phyloP scores from a whole-genome alignment of 2,113 vertebrate species.

The Capreolus pygargus region DNA sequence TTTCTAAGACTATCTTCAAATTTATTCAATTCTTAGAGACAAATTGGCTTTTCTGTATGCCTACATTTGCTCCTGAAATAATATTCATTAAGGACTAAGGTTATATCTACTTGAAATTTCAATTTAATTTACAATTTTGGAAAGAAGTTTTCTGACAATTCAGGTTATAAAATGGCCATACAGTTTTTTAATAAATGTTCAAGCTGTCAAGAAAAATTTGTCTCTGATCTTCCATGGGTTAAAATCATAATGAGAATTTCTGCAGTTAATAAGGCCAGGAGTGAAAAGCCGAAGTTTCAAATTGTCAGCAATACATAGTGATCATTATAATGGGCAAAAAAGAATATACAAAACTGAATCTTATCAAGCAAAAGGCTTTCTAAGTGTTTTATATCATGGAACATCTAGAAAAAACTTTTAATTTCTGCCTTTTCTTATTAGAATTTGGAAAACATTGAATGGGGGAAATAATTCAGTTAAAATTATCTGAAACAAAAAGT shows the following conservation, averaged over 20 bases:
- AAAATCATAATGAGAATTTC: conserved; percentile 17
- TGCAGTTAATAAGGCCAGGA: neutral
- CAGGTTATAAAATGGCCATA: neutral
- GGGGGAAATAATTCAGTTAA: neutral
- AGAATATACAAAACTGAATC: neutral
- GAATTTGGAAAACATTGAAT: neutral
- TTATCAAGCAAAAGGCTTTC: neutral
- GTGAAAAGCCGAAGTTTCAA: neutral
- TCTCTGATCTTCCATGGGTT: neutral
- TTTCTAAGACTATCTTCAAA: conserved; percentile 6
- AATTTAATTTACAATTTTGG: conserved; percentile 1
- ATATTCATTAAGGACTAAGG: neutral
- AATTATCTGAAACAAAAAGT: neutral
- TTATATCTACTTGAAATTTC: neutral
- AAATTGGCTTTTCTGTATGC: neutral
- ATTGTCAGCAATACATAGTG: neutral
- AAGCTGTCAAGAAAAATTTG: neutral
- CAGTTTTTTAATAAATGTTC: neutral
- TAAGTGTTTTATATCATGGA: neutral
- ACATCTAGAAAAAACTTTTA: neutral
- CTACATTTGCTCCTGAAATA: neutral
- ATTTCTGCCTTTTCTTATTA: neutral
- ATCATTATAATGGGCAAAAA: neutral
- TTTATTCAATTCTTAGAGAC: neutral
- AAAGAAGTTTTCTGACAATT: neutral